Conservation (phyloP, 1,140 invertebrate species). For the Metaphire vulgaris region DNA sequence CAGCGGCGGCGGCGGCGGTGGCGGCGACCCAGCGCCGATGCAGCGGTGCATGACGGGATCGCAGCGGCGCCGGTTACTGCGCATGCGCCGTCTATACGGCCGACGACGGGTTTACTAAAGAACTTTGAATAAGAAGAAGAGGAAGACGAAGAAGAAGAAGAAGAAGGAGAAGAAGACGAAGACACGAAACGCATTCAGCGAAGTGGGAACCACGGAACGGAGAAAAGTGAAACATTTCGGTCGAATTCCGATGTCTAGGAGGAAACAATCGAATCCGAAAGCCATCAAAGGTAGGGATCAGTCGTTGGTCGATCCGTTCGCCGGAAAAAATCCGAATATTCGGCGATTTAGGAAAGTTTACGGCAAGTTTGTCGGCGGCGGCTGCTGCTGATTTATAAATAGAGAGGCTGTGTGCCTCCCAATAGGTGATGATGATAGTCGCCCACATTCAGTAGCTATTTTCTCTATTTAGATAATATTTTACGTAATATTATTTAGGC, state of each 20-base stretch:
- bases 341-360: too few relatives aligned
- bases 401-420: too few relatives aligned
- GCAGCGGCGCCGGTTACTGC: not conserved
- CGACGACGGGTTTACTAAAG: too few relatives aligned
- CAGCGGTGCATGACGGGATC: not conserved
- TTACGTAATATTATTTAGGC: too few relatives aligned
- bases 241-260: not conserved
- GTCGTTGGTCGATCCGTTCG: too few relatives aligned
- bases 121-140: not conserved
- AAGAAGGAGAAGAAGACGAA: not conserved
- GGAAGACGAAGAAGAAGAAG: not conserved
- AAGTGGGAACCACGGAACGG: not conserved
- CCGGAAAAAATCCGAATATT: too few relatives aligned
- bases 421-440: too few relatives aligned
- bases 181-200: not conserved
- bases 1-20: too few relatives aligned
- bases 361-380: too few relatives aligned
- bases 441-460: too few relatives aligned
- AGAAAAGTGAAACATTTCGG: not conserved
- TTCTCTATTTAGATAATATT: too few relatives aligned
- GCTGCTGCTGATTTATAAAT: too few relatives aligned
- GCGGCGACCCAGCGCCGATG: not conserved
- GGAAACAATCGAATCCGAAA: not conserved
- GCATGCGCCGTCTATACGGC: not conserved
- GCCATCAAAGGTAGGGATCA: not conserved